Base-by-base conservation (phyloP, 2,797 vertebrate genomes). In the Tarsius wallacei region DNA sequence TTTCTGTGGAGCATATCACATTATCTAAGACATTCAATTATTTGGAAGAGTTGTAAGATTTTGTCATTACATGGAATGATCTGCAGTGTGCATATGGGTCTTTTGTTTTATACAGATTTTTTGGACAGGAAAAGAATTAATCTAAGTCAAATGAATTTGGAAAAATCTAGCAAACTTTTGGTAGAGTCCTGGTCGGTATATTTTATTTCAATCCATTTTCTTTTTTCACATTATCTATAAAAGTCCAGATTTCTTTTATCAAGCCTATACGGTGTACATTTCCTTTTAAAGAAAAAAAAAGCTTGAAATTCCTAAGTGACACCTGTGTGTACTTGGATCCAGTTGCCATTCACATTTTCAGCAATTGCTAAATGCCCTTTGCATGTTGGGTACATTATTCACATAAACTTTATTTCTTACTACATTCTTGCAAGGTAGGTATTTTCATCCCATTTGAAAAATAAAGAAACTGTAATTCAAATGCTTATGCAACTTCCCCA, bases 111-210 rank as follows among this genome's bases (percentile, higher is more conserved):
- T 88, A 61, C 82, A 73, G 31, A 90, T 51, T 42, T 92, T 90
- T 90, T 53, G 31, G 70, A 76, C 21, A 77, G 71, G 22, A 80
- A 87, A 93, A 91, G 19, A 93, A 84, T 77, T 77, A 76, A 83
- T 33, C 70, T 49, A 85, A 95, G 70, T 92, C 66, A 78, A 93
- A 89, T 85, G 47, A 92, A 96, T 94, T 96, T 96, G 90, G 94
- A 80, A 87, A 96, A 90, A 42, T 9, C 36, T 84, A 51, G 61
- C 57, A 93, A 84, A 83, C n/a, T 87, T 95, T 90, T 96, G 81
- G 47, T 68, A 85, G 71, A 91, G 63, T 85, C 14, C 7, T 84
- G 15, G 53, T 90, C 51, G 68, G 61, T 42, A 57, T 57, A 87
- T 57, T 95, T 93, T 81, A 87, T 53, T 93, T 42, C 14, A 95